Conservation (phyloP, 2,797 vertebrate species). For the Macroramphosus scolopax region DNA sequence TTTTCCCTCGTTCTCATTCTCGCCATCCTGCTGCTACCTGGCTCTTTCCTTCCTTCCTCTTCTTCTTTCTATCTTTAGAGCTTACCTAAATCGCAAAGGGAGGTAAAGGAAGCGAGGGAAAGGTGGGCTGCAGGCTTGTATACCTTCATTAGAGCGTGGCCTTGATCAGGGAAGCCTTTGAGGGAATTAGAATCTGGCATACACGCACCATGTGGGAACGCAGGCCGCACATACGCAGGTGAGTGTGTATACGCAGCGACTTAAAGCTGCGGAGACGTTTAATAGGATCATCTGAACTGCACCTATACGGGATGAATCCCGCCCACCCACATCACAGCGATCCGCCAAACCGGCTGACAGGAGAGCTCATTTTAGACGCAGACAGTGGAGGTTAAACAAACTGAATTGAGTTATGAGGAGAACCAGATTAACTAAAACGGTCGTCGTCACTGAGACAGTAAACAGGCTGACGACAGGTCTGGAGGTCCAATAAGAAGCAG, state of each 20-base stretch:
- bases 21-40: not conserved
- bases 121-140: slow-evolving; percentile 43
- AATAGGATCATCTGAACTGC: slow-evolving; percentile 15
- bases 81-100: too few relatives aligned
- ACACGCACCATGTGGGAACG: slow-evolving; percentile 51
- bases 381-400: slow-evolving; percentile 43
- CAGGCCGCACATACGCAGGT: slow-evolving; percentile 27
- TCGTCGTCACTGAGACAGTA: slow-evolving; percentile 44
- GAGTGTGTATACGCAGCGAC: slow-evolving; percentile 16
- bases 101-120: slow-evolving; percentile 28
- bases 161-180: slow-evolving; percentile 60
- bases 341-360: too few relatives aligned
- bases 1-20: too few relatives aligned
- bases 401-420: slow-evolving; percentile 56
- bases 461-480: slow-evolving; percentile 31
- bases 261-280: slow-evolving; percentile 15
- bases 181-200: slow-evolving; percentile 31
- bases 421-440: slow-evolving; percentile 66
- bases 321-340: too few relatives aligned
- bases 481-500: slow-evolving; percentile 39
- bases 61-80: too few relatives aligned
- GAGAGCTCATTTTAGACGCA: slow-evolving; percentile 46
- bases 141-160: slow-evolving; percentile 54
- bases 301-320: slow-evolving; percentile 30
- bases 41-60: slow-evolving; percentile 2